A percentile compares a stretch with the other conserved stretches of the same genome.
Conservation (phyloP, 2,888 invertebrate species). For the Agrotis exclamationis region DNA sequence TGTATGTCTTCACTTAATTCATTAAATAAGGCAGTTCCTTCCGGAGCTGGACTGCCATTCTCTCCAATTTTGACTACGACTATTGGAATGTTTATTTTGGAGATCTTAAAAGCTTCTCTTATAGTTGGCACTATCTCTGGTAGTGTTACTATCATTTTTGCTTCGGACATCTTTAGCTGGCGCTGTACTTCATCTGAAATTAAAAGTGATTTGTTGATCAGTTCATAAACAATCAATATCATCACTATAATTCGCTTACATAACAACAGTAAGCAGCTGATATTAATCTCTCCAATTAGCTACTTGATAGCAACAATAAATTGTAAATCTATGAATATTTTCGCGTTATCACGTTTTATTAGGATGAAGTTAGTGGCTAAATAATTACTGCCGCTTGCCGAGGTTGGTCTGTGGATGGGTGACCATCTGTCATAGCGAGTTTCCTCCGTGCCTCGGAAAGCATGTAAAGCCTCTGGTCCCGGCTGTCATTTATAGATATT, state of each 20-base stretch:
- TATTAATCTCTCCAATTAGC: neutral
- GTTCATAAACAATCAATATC: no score
- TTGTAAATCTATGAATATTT: no score
- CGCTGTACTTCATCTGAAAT: conserved; percentile 93
- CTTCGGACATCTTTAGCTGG: conserved; percentile 92
- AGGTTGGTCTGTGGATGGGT: no score
- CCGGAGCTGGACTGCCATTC: conserved; percentile 79
- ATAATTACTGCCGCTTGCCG: no score
- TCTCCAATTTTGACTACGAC: conserved; percentile 83
- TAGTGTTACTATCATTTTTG: conserved; percentile 92
- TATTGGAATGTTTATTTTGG: conserved; percentile 89
- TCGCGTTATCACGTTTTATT: no score
- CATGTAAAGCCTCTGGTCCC: no score
- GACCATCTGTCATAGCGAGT: no score
- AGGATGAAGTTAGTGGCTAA: no score
- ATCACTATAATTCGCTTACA: neutral
- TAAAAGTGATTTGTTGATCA: conserved; percentile 14
- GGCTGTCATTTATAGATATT: no score
- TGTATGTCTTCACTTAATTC: conserved; percentile 91
- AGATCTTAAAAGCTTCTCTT: conserved; percentile 86
- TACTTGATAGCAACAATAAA: no score
- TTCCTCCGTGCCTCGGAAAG: no score
- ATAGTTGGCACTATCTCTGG: conserved; percentile 87
- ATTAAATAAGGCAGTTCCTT: conserved; percentile 91
- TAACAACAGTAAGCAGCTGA: neutral